Percentiles rank a stretch among this genome's conserved stretches.
These are phyloP conservation scores for Diploscapter pachys DNA, from an alignment of 1,140 invertebrate species.

Conservation along the genomic window DNA sequence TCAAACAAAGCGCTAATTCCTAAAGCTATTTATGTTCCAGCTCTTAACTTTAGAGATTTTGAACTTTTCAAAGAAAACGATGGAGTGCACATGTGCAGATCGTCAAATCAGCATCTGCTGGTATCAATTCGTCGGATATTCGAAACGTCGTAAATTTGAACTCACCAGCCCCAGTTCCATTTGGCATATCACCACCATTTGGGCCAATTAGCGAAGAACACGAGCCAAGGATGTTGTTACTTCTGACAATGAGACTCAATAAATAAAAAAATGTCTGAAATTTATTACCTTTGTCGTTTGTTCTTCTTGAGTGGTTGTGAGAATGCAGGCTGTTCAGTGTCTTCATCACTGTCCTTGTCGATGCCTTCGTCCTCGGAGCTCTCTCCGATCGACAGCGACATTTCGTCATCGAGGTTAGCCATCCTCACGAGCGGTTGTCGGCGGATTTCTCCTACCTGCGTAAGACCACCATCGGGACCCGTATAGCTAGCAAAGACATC, in stretches of 20 bases:
- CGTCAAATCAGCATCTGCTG: too few species aligned
- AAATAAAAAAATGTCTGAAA: neutral
- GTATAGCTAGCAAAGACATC: slow-evolving; percentile 70
- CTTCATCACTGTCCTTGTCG: slow-evolving; percentile 14
- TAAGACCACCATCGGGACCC: slow-evolving; percentile 74
- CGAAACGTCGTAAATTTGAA: too few species aligned
- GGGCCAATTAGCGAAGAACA: slow-evolving; percentile 37
- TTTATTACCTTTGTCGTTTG: neutral
- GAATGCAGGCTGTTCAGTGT: slow-evolving; percentile 13
- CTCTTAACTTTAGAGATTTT: too few species aligned
- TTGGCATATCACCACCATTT: slow-evolving; percentile 17
- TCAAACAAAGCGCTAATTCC: too few species aligned
- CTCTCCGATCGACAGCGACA: slow-evolving; percentile 47
- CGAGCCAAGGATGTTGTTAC: slow-evolving; percentile 30
- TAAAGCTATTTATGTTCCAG: too few species aligned
- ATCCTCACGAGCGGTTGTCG: slow-evolving; percentile 49
- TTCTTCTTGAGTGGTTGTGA: slow-evolving; percentile 24
- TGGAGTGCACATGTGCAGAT: too few species aligned
- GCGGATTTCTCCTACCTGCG: slow-evolving; percentile 65
- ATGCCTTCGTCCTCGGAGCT: slow-evolving; percentile 44
- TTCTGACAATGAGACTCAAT: neutral
- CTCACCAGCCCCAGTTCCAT: too few species aligned
- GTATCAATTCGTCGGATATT: too few species aligned
- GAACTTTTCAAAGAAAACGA: too few species aligned
- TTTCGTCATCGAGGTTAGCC: slow-evolving; percentile 58